Base-by-base conservation (phyloP, 2,888 invertebrate genomes). In the Micropterix aruncella region DNA sequence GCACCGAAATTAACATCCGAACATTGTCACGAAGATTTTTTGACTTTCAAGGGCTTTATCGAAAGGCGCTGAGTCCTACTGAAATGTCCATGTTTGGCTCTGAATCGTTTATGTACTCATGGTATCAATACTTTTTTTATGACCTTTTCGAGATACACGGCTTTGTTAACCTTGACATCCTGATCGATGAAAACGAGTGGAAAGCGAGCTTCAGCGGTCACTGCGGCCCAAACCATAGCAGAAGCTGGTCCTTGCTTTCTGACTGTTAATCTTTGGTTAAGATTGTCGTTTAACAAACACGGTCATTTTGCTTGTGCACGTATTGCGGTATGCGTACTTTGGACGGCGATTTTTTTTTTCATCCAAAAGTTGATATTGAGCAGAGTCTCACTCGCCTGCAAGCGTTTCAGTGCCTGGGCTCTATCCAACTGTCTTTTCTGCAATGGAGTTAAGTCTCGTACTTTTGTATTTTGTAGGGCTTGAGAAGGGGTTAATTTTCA, bases 341-440 rank as follows among this genome's bases (percentile, higher is more conserved):
- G 3, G 38, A 7, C 38, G 3, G 38, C 16, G 38, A 37, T 15
- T 9, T 9, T 9, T 7, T 37, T 37, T 37, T 37, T 4, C 16
- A 27, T 27, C 12, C 7, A 27, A 9, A 27, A 27, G 7, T n/a
- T n/a, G n/a, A n/a, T n/a, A n/a, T 37, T 37, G 4, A 16, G 38
- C 3, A 37, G 16, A 9, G 38, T 16, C 38, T 37, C 38, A 9
- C 38, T 37, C 12, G 38, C 38, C 15, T 37, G 38, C 38, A 37
- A 37, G 38, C 38, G 12, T 37, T 37, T 37, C 12, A 37, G 38
- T 37, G 38, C 38, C 38, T 9, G 12, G 38, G 38, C 38, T 37
- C 38, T 37, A 37, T 37, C 38, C 12, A 37, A 4, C 38, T n/a
- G n/a, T 3, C 16, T 37, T 37, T 37, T 37, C 7, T 36, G n/a